Base-by-base conservation (phyloP, 2,797 vertebrate genomes). In the Acestrorhynchus altus region DNA sequence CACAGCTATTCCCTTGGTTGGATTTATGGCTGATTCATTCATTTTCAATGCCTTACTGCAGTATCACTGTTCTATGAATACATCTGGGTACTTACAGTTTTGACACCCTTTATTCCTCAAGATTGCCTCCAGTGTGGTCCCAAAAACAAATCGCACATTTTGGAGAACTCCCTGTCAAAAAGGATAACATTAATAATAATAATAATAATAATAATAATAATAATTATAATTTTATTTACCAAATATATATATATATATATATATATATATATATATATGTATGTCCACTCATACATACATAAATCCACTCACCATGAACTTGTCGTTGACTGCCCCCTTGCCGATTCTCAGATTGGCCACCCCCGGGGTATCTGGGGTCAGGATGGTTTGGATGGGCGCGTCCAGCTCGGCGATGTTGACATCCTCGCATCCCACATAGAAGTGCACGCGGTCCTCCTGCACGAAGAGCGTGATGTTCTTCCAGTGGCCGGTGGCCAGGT, bases 61-160 rank as follows among this genome's bases (percentile, higher is more conserved):
- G 16, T n/a, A 20, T 13, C 35, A 16, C 5, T 8, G 66, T 7
- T 46, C 5, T 18, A 9, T 54, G 28, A 16, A 15, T 12, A 44
- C 59, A 12, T 65, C 35, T 49, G 20, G 40, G 22, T 35, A 97
- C 97, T 98, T 92, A 99, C 98, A 92, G 87, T 90, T 96, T 65
- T 96, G 94, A 87, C 98, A 99, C 87, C 97, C 98, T 93, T 98
- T 98, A 92, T 99, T 99, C 89, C 96, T 94, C 74, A 99, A 90
- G 84, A 99, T 96, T 61, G 96, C 95, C 72, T 98, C 96, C 84
- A 97, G 88, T 8, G 96, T 96, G 44, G 98, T 98, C 91, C 97
- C 96, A 85, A 99, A 99, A 65, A 99, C 97, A 89, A 99, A 98
- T 47, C 96, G 93, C 84, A 99, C 94, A 51, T 98, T 99, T 92